Base-by-base conservation (phyloP, 2,113 vertebrate genomes). In the Epinephelus fuscoguttatus region DNA sequence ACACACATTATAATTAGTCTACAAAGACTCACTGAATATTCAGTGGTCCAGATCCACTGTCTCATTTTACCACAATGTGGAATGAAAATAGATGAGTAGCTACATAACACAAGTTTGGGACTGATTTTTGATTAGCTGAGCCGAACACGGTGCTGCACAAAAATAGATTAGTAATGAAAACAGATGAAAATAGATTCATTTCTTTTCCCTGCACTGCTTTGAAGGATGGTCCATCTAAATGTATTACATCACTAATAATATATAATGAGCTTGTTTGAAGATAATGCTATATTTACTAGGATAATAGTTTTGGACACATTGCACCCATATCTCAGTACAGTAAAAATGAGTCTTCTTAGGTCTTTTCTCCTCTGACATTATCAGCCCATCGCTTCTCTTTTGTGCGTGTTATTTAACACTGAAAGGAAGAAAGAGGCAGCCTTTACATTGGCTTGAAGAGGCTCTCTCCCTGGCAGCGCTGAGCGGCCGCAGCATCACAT, bases 21-120 rank as follows among this genome's bases (percentile, higher is more conserved):
- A 89, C 91, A 93, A 92, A 92, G 89, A 91, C 82, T 88, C 70
- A 56, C 88, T 93, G 94, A 93, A 94, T 94, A 94, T 94, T 93
- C 92, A 94, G 81, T 80, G 88, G 90, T 93, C 92, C 92, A 91
- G 40, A 92, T 88, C 85, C 50, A 85, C 85, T 70, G 88, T 85
- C 86, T 91, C 71, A 71, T 92, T 89, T 75, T 47, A 82, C 66
- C 85, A 91, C 85, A 84, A 85, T 90, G 62, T 75, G 80, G 66
- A 79, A 62, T 84, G 81, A 76, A 92, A 92, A 93, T 72, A 89
- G 80, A 91, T 74, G 60, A 88, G 85, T 42, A n/a, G n/a, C n/a
- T n/a, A 63, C 78, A 87, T 70, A 89, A 81, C 57, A 50, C 68
- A 82, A 86, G 79, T 91, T 84, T 80, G 84, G 56, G 74, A 45